Conservation (phyloP, 2,888 invertebrate species). For the Leptinotarsa rubiginosa region DNA sequence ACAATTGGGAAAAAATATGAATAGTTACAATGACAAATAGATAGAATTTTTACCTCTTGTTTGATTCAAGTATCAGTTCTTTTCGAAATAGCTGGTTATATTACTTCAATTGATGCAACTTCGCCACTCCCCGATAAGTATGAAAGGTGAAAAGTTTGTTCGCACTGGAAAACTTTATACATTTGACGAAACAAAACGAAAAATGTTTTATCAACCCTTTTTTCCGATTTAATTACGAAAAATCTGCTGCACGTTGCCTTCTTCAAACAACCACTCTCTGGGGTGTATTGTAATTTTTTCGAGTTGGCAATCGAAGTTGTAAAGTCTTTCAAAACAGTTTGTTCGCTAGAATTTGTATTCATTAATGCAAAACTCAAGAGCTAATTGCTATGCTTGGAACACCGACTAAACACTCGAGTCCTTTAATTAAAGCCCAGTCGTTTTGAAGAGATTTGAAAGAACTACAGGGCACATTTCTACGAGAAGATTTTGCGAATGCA, state of each 20-base stretch:
- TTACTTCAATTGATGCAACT: too few species aligned
- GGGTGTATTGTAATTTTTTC: conserved; percentile 40
- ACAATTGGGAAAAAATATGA: too few species aligned
- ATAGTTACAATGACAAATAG: too few species aligned
- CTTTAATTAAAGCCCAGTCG: conserved; percentile 46
- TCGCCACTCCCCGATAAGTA: not conserved
- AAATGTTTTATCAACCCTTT: not conserved
- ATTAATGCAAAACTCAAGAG: conserved; percentile 50
- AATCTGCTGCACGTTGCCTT: not conserved
- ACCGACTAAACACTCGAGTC: conserved; percentile 44
- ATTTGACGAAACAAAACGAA: not conserved
- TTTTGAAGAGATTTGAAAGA: conserved; percentile 47
- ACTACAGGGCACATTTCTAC: conserved; percentile 43
- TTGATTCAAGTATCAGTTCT: too few species aligned
- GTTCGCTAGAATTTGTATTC: conserved; percentile 48
- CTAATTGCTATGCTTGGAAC: conserved; percentile 48
- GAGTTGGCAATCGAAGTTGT: conserved; percentile 43
- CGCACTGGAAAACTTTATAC: not conserved
- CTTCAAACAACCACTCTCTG: not conserved
- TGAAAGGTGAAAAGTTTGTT: not conserved
- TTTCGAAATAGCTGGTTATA: too few species aligned
- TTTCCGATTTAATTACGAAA: not conserved
- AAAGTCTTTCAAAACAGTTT: conserved; percentile 45
- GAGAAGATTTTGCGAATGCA: conserved; percentile 30
- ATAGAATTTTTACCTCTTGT: too few species aligned